phyloP scores from a whole-genome alignment of 2,113 vertebrate species.

The Corythornis cristatus region DNA sequence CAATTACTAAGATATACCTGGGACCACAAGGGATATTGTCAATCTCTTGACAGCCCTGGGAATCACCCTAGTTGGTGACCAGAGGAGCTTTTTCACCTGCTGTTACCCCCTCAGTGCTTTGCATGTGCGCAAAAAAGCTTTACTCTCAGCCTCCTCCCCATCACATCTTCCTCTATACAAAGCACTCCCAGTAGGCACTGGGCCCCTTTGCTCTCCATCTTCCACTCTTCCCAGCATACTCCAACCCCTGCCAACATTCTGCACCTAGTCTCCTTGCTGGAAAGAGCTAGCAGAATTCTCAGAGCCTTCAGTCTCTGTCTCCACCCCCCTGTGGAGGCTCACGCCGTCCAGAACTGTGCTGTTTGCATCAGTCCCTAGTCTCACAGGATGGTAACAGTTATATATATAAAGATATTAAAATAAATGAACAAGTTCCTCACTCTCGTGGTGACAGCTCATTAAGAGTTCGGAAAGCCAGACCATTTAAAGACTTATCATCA shows the following conservation, averaged over 20 bases:
- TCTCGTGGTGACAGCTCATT: not conserved
- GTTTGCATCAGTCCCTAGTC: not conserved
- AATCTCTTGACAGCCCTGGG: not conserved
- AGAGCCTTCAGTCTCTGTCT: not conserved
- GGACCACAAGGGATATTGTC: not conserved
- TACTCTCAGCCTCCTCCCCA: not conserved
- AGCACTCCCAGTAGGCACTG: not conserved
- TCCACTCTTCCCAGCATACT: not conserved
- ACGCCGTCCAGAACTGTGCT: not conserved
- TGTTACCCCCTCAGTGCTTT: accelerated
- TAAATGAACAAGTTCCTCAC: not conserved
- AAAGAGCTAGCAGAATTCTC: not conserved
- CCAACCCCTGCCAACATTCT: not conserved
- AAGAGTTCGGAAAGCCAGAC: accelerated
- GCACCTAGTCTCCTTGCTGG: not conserved
- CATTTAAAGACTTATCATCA: not conserved
- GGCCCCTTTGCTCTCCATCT: not conserved
- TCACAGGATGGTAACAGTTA: not conserved
- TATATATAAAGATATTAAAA: not conserved
- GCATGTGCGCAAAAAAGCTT: too few relatives aligned
- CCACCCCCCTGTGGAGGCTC: not conserved
- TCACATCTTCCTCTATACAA: not conserved
- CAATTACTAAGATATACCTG: not conserved
- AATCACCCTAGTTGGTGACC: not conserved
- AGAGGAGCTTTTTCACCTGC: not conserved